Evolutionary conservation across 1,140 invertebrate species (phyloP).

Genomic region (Drosophila eugracilis): DNA sequence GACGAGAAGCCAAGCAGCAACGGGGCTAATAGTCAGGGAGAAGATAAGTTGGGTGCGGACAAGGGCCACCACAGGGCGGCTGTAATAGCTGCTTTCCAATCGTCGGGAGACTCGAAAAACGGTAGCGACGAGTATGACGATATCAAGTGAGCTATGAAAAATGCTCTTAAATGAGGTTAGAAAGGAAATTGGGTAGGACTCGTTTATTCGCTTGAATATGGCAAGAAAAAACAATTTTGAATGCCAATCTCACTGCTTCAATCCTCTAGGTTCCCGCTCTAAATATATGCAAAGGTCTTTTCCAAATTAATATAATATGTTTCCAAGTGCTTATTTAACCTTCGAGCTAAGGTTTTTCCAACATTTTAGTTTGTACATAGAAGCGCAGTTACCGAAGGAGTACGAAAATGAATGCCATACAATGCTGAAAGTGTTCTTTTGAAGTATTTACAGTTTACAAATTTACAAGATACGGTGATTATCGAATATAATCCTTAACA

Average conservation of each 20-base stretch:
- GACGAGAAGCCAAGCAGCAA: slow-evolving; percentile 67
- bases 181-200: slow-evolving; percentile 8
- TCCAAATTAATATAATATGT: too few species aligned
- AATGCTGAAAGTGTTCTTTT: slow-evolving; percentile 75
- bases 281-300: neutral
- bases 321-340: too few species aligned
- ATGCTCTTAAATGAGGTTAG: slow-evolving; percentile 6
- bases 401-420: slow-evolving; percentile 20
- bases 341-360: too few species aligned
- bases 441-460: slow-evolving; percentile 82
- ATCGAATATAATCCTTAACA: neutral
- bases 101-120: slow-evolving; percentile 79
- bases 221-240: neutral
- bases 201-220: slow-evolving; percentile 3
- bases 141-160: slow-evolving; percentile 60
- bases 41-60: slow-evolving; percentile 48
- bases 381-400: slow-evolving; percentile 13
- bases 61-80: slow-evolving; percentile 67
- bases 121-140: slow-evolving; percentile 84
- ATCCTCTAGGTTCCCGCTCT: neutral
- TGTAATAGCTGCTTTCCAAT: slow-evolving; percentile 73
- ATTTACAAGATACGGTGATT: slow-evolving; percentile 61
- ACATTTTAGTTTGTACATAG: neutral
- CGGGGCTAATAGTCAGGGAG: slow-evolving; percentile 36
- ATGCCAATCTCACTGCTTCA: neutral